Base-by-base conservation (phyloP, 2,888 invertebrate genomes). In the Ametastegia equiseti region DNA sequence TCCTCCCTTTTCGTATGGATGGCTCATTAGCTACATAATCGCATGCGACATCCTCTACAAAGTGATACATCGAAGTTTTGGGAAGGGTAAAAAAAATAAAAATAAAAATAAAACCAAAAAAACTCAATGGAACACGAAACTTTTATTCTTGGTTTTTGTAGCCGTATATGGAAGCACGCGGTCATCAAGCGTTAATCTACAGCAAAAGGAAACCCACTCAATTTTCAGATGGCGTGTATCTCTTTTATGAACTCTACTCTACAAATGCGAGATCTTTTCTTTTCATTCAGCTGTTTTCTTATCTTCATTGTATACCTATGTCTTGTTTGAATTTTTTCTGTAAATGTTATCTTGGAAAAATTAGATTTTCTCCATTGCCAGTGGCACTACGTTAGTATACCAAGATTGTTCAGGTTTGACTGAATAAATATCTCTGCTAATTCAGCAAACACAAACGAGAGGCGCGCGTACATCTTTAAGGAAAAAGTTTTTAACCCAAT, bases 1-100 rank as follows among this genome's bases (percentile, higher is more conserved):
- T 13, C 39, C n/a, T 27, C n/a, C n/a, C n/a, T n/a, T n/a, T n/a
- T 36, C 65, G 71, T 5, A 45, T 47, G 47, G 30, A 71, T 30
- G 71, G 45, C 71, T 71, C 71, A 30, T 71, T 71, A 71, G 71
- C 45, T 23, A 47, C 60, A 60, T 47, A 71, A 30, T 47, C n/a
- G n/a, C 47, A 47, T 71, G n/a, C n/a, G 45, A 71, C 71, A 71
- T 45, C n/a, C 71, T 71, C n/a, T 47, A 15, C 27, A 15, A 45
- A 23, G 13, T 71, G 71, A 71, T 71, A 27, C 30, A 71, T 71
- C 30, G n/a, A 47, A 71, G n/a, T 30, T 71, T 47, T 27, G 47
- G 11, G n/a, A 6, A 9, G 9, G 9, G 42, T n/a, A 42, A 42
- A 42, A 42, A 42, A 6, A 9, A 9, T 42, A 42, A 42, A 9